phyloP scores from a whole-genome alignment of 2,113 vertebrate genomes.

The Sminthopsis crassicaudata region DNA sequence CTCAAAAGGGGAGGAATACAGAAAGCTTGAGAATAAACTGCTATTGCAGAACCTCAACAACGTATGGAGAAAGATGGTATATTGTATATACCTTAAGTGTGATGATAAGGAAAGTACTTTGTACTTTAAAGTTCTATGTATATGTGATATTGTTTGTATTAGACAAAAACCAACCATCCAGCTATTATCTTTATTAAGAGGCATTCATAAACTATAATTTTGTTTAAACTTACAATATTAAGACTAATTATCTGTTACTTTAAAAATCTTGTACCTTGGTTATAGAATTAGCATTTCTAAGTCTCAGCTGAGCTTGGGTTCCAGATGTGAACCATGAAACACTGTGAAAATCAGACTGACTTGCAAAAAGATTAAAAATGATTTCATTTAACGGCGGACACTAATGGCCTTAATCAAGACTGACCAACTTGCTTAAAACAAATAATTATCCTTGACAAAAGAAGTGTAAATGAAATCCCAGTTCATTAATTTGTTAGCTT shows the following conservation, averaged over 20 bases:
- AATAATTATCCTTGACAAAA: conserved; percentile 44
- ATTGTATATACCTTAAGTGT: background rate
- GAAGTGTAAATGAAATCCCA: conserved; percentile 29
- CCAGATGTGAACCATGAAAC: conserved; percentile 28
- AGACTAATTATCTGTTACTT: conserved; percentile 20
- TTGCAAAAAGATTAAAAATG: conserved; percentile 28
- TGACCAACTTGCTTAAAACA: conserved; percentile 51
- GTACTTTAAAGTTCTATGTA: background rate
- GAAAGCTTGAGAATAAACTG: background rate
- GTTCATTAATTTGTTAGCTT: conserved; percentile 27
- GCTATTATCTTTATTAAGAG: conserved; percentile 32
- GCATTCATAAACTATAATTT: background rate
- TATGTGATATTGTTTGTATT: background rate
- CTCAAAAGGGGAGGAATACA: background rate
- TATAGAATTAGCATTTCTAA: conserved; percentile 17
- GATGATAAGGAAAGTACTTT: background rate
- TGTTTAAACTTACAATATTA: conserved; percentile 20
- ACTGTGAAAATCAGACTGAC: conserved; percentile 33
- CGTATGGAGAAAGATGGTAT: background rate
- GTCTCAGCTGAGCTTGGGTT: conserved; percentile 4
- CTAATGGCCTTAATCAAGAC: conserved; percentile 47
- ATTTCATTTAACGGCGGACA: conserved; percentile 31
- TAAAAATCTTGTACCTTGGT: background rate
- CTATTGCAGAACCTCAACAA: background rate
- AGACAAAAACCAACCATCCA: conserved; percentile 27